Evolutionary conservation across 2,888 invertebrate species (phyloP), one percentile per base, ranked within the genome.

Genomic region (Cyclophora albipunctata): DNA sequence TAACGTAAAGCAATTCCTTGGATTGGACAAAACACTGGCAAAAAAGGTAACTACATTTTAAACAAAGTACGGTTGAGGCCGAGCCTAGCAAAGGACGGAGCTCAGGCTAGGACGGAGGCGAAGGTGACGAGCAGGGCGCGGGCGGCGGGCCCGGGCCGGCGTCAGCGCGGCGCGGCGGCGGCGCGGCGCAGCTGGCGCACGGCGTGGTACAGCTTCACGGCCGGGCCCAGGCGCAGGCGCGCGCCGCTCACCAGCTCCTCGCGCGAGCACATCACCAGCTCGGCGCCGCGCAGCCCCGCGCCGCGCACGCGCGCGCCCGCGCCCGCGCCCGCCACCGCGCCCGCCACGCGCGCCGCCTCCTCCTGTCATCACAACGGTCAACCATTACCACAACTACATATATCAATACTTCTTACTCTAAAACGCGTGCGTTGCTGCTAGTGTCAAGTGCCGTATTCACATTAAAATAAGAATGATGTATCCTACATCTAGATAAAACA

Each of bases 191-290:
- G 71, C 50, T 77, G 76, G 0, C 78, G 69, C 51, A 84, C 73
- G 37, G 77, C 75, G 46, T 78, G 73, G 76, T 84, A 81, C 40
- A 74, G 54, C 59, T 96, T 97, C 59, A 96, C 91, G 42, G 96
- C 95, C 42, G 96, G 96, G 4, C 97, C 97, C 52, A 97, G 89
- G 73, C 95, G 94, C 54, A 97, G 88, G 47, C 93, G 91, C 63
- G 97, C 89, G 55, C 93, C 84, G 45, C 92, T 90, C 37, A 94
- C 90, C 51, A 97, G 90, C 84, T 98, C 97, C 60, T 92, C 91
- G 84, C 97, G 96, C 47, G 93, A 93, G 58, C 97, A 87, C 90
- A 95, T 92, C 47, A 97, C 81, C 57, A 97, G 92, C 44, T 96
- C 93, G 61, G 94, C 92, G 34, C 97, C 98, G 75, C 96, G 94